A percentile compares a stretch with the other conserved stretches of the same genome.
Conservation (phyloP, 2,113 vertebrate species). For the Solea solea region DNA sequence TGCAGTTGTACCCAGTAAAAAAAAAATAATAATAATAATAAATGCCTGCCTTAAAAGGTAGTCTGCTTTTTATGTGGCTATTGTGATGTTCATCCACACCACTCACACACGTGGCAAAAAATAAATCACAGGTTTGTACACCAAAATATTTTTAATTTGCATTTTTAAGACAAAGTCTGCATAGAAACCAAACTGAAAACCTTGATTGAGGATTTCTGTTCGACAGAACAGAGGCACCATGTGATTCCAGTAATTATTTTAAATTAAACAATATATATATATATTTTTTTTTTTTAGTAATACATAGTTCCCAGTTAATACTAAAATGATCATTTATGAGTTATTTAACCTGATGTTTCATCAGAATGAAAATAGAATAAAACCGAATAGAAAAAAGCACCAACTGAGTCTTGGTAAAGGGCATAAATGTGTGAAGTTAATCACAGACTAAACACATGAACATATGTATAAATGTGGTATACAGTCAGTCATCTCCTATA, state of each 20-base stretch:
- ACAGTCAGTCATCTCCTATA: neutral
- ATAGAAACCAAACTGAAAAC: slow-evolving; percentile 35
- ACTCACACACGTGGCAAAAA: slow-evolving; percentile 2
- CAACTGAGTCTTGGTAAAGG: slow-evolving; percentile 32
- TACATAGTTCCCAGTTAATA: neutral
- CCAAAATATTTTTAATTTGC: slow-evolving; percentile 68
- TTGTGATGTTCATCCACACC: neutral
- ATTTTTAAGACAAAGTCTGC: slow-evolving; percentile 46
- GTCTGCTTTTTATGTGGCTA: slow-evolving; percentile 36
- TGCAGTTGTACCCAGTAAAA: slow-evolving; percentile 79
- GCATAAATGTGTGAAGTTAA: slow-evolving; percentile 23
- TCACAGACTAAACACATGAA: neutral
- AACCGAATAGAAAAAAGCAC: slow-evolving; percentile 43
- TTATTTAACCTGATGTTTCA: neutral
- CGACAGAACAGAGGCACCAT: slow-evolving; percentile 53
- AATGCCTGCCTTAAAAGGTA: slow-evolving; percentile 88
- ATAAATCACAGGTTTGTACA: slow-evolving; percentile 1
- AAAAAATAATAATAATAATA: slow-evolving; percentile 65
- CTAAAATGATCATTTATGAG: neutral
- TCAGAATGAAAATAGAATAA: slow-evolving; percentile 2
- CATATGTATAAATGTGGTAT: neutral
- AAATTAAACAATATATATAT: neutral
- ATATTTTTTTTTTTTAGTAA: too few relatives aligned
- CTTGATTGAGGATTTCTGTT: neutral
- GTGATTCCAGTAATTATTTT: slow-evolving; percentile 27